Evolutionary conservation across 92 coral and sea anemone species (phyloP), one percentile per base, ranked within the genome.

Genomic region (Anthopleura xanthogrammica): DNA sequence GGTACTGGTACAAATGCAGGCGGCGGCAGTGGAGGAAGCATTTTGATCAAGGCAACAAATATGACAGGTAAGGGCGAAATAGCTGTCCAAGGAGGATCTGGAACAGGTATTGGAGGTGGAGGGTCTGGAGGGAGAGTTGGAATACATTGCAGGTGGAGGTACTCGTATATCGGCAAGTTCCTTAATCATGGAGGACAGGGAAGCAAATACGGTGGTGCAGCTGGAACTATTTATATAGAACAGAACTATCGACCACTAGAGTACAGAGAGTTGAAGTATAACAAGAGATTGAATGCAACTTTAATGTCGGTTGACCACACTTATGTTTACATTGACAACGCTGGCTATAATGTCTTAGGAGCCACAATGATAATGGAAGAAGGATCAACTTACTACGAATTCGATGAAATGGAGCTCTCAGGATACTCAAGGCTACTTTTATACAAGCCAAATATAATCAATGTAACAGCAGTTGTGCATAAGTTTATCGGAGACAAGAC

Each of bases 61-160:
- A 94, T 95, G 98, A 91, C 98, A 7, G 98, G 98, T 41, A 98
- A 94, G 62, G 98, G 98, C 4, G 98, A 93, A 72, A 92, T 95
- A 62, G 83, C 98, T 40, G 97, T 95, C 9, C 86, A 89, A 13
- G 98, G 98, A 22, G 98, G 98, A 64, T 83, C 93, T 8, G 98
- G 98, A 29, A 87, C 82, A 20, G 98, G 98, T 14, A 43, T 36
- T 7, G 98, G 98, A 54, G 97, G 98, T 85, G 98, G 94, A 43
- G 97, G 99, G 72, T 91, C 99, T 3, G 99, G 99, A 22, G 99
- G 99, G 9, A 89, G 99, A 70, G 98, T 94, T 50, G 99, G 95
- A 58, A 94, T 96, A 83, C 99, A 96, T 77, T 94, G 98, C 72
- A 86, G 99, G 7, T 96, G 99, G 99, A 86, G 98, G 75, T 96